Evolutionary conservation across 2,113 vertebrate species (phyloP).

Genomic region (Bubo blakistoni): DNA sequence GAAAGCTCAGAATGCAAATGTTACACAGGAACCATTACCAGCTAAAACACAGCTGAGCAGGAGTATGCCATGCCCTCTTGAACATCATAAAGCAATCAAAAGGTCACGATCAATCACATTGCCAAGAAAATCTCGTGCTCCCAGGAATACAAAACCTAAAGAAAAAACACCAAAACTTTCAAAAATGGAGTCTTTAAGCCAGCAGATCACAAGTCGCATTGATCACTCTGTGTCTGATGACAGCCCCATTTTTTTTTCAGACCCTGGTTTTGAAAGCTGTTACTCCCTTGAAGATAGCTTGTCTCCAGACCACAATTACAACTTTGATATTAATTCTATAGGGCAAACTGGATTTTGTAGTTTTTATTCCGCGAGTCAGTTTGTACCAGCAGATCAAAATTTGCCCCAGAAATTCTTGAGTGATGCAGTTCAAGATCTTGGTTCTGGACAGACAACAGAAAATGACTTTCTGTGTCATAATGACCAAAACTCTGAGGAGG

Average conservation of each 20-base stretch:
- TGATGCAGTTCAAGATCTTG: conserved; percentile 87
- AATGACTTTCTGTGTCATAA: conserved; percentile 70
- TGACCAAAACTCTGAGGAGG: conserved; percentile 73
- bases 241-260: conserved; percentile 83
- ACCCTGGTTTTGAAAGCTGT: conserved; percentile 90
- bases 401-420: conserved; percentile 94
- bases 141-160: conserved; percentile 77
- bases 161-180: conserved; percentile 76
- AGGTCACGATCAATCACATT: conserved; percentile 68
- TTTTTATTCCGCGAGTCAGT: conserved; percentile 91
- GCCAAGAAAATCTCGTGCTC: conserved; percentile 80
- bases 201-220: conserved; percentile 61
- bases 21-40: conserved; percentile 37
- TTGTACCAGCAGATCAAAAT: conserved; percentile 93
- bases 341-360: conserved; percentile 91
- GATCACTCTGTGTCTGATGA: conserved; percentile 78
- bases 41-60: conserved; percentile 66
- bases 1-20: conserved; percentile 73
- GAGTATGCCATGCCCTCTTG: conserved; percentile 54
- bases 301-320: conserved; percentile 94
- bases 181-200: conserved; percentile 76
- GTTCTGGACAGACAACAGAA: conserved; percentile 74
- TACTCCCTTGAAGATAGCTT: conserved; percentile 94
- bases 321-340: conserved; percentile 94
- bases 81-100: conserved; percentile 76